Evolutionary conservation across 2,888 invertebrate genomes (phyloP), one percentile per base, ranked within the genome.

Genomic region (Erannis defoliaria): DNA sequence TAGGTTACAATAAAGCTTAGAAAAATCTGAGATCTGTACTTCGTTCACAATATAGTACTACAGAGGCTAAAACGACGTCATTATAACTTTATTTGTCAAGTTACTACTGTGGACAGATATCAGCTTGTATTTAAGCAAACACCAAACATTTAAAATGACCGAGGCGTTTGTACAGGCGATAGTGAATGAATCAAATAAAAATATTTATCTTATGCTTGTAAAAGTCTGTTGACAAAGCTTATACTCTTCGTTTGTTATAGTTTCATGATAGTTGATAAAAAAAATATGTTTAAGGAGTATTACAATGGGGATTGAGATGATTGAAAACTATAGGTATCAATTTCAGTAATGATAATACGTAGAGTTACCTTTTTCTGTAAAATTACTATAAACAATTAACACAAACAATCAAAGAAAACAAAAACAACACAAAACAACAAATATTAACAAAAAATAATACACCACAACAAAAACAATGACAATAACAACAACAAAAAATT

Each of bases 91-190:
- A 75, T 74, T 72, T 73, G 68, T 73, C 70, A 73, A 73, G 67
- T 75, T 71, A 56, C 65, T 63, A 64, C 58, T 76, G 73, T 77
- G 64, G 64, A 73, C 71, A 72, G 67, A 68, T 66, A 81, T 81
- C 76, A 74, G 62, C 68, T 71, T 56, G 62, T 64, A 66, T 70
- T 70, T 64, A 71, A 66, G 72, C 55, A 67, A 66, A 70, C 67
- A 72, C 63, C 56, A 57, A 56, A 70, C 73, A 73, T 68, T 57
- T 67, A 68, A 62, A 66, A 67, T 62, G 66, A 71, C 55, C 54
- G 21, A 60, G 62, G 50, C 66, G 74, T 77, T 69, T 70, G 50
- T 62, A 10, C 29, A 57, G 35, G 57, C 68, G 50, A 51, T 51
- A 51, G 40, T 29, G 51, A 51, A 19, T 50, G 50, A 67, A 70